Evolutionary conservation across 2,113 vertebrate species (phyloP).

Genomic region (Coreoperca whiteheadi): DNA sequence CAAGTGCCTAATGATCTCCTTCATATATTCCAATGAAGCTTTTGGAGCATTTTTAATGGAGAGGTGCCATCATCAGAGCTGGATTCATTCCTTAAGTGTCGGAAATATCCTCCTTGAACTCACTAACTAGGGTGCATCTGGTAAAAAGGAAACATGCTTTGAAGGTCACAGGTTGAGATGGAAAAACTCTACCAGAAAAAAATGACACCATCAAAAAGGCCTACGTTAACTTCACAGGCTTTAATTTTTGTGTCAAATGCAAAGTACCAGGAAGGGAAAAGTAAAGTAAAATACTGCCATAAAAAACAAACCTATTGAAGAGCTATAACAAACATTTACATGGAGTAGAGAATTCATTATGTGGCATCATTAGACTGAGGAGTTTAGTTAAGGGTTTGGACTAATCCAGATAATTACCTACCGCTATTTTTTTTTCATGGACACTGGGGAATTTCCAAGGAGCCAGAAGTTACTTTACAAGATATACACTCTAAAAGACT

Average conservation of each 20-base stretch:
- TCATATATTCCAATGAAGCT: constrained; percentile 53
- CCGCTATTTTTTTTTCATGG: constrained; percentile 38
- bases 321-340: constrained; percentile 41
- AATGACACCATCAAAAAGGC: constrained; percentile 40
- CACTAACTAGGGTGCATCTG: constrained; percentile 35
- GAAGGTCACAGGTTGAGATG: constrained; percentile 60
- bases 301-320: constrained; percentile 25
- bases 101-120: constrained; percentile 60
- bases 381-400: constrained; percentile 17
- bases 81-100: constrained; percentile 54
- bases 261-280: not conserved
- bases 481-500: constrained; percentile 14
- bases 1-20: constrained; percentile 67
- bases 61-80: constrained; percentile 26
- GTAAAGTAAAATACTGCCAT: constrained; percentile 30
- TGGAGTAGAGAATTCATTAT: not conserved
- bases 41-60: constrained; percentile 55
- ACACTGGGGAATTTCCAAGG: constrained; percentile 8
- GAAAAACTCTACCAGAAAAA: constrained; percentile 37
- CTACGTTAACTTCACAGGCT: constrained; percentile 19
- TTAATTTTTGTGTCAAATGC: constrained; percentile 44
- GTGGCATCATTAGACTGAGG: not conserved
- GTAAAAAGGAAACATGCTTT: constrained; percentile 47
- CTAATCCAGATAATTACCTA: constrained; percentile 28
- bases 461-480: constrained; percentile 13